These are phyloP conservation scores for Pituophis catenifer DNA, from an alignment of 2,113 vertebrate genomes.

Conservation along the genomic window DNA sequence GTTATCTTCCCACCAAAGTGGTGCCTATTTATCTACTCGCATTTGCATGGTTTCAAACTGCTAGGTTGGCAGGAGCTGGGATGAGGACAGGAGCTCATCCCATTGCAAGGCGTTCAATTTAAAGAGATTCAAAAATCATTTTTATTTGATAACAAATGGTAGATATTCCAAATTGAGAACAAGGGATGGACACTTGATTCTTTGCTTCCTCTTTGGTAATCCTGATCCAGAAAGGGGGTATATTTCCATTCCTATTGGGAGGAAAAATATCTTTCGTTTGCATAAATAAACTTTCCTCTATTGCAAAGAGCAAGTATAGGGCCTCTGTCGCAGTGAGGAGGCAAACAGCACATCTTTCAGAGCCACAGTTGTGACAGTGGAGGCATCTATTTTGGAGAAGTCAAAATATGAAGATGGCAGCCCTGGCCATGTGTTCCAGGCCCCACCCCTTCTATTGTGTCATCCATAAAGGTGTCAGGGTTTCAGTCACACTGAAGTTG, in stretches of 20 bases:
- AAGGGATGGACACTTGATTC: background rate
- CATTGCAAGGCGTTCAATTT: background rate
- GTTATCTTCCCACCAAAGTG: background rate
- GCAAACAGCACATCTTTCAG: background rate
- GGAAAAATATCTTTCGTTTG: background rate
- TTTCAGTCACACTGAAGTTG: background rate
- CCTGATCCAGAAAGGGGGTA: background rate
- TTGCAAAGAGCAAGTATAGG: background rate
- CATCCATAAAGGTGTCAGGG: background rate
- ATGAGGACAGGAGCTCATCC: background rate
- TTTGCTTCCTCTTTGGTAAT: background rate
- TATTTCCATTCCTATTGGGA: background rate
- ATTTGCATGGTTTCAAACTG: background rate
- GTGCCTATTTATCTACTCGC: background rate
- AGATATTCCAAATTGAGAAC: background rate
- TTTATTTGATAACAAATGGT: background rate
- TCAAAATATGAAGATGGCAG: background rate
- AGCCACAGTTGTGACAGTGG: background rate
- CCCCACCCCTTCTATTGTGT: background rate
- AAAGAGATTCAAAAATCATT: background rate
- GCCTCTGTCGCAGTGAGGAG: background rate
- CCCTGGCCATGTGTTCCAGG: too few species aligned
- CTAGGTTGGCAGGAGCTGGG: background rate
- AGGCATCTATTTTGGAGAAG: background rate
- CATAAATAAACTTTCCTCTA: background rate